phyloP scores from a whole-genome alignment of 2,113 vertebrate genomes.

The Ibidorhyncha struthersii region DNA sequence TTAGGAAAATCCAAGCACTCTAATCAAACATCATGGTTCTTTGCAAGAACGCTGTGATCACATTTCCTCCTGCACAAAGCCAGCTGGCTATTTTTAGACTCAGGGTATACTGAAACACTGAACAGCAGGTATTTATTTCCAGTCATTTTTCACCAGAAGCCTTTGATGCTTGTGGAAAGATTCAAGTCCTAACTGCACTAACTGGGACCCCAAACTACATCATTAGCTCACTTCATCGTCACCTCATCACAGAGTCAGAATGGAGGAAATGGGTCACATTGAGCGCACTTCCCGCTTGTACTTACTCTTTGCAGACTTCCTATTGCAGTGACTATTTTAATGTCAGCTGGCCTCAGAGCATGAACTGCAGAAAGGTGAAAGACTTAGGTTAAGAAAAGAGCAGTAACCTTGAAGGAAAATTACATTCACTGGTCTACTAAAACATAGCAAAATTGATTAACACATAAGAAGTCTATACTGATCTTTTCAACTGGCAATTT shows the following conservation, averaged over 20 bases:
- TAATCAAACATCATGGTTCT: neutral
- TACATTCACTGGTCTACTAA: neutral
- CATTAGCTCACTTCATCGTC: neutral
- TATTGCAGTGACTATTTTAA: slow-evolving; percentile 72
- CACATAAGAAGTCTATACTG: neutral
- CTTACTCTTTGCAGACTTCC: slow-evolving; percentile 73
- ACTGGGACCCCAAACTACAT: neutral
- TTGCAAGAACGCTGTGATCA: neutral
- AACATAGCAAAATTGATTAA: neutral
- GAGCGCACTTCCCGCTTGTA: neutral
- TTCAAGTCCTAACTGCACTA: neutral
- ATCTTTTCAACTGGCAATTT: neutral
- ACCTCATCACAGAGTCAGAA: neutral
- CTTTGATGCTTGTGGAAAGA: slow-evolving; percentile 5
- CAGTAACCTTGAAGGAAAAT: neutral
- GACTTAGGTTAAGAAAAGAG: neutral
- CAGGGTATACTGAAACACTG: neutral
- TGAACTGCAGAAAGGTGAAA: slow-evolving; percentile 71
- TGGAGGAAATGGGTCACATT: neutral
- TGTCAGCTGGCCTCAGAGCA: slow-evolving; percentile 72
- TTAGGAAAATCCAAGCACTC: slow-evolving; percentile 4
- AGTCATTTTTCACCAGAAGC: neutral
- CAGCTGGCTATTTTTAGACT: slow-evolving; percentile 1
- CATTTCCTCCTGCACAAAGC: neutral
- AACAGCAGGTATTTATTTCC: slow-evolving; percentile 51